Evolutionary conservation across 2,797 vertebrate genomes (phyloP).

Genomic region (Dromococcyx pavoninus): DNA sequence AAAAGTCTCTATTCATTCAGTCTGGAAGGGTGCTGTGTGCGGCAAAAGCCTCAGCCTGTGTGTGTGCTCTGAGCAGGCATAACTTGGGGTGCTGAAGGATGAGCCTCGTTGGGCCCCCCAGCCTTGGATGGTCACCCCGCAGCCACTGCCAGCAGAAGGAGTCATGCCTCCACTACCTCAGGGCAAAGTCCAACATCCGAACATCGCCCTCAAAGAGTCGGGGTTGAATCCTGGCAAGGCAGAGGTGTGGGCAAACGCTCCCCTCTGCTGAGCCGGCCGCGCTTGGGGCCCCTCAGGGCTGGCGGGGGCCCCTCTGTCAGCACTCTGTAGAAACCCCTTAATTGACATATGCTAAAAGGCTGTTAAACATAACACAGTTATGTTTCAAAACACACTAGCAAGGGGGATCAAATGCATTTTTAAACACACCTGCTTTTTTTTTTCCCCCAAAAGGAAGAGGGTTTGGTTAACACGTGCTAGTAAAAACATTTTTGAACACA

Average conservation of each 20-base stretch:
- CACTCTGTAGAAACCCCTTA: conserved; percentile 20
- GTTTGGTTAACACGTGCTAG: background rate
- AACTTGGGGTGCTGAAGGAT: background rate
- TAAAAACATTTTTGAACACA: background rate
- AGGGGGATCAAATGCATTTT: conserved; percentile 50
- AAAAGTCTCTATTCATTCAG: conserved; percentile 50
- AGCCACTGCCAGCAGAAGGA: background rate
- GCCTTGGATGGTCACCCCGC: fast-evolving
- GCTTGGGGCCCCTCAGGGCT: background rate
- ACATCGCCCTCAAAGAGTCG: fast-evolving
- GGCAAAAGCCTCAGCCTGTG: background rate
- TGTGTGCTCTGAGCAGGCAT: background rate
- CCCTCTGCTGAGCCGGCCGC: background rate
- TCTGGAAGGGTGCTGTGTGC: background rate
- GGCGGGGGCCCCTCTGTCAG: conserved; percentile 11
- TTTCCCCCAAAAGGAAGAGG: background rate
- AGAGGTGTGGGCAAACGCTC: background rate
- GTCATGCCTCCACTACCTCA: fast-evolving
- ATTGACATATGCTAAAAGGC: conserved; percentile 48
- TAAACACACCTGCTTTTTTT: background rate
- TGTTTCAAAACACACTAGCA: conserved; percentile 53
- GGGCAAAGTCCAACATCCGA: background rate
- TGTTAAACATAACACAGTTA: conserved; percentile 48
- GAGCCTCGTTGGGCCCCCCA: fast-evolving
- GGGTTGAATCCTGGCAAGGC: background rate